Evolutionary conservation across 1,140 invertebrate species (phyloP), one percentile per base, ranked within the genome.

Genomic region (Aphaenogaster floridana): DNA sequence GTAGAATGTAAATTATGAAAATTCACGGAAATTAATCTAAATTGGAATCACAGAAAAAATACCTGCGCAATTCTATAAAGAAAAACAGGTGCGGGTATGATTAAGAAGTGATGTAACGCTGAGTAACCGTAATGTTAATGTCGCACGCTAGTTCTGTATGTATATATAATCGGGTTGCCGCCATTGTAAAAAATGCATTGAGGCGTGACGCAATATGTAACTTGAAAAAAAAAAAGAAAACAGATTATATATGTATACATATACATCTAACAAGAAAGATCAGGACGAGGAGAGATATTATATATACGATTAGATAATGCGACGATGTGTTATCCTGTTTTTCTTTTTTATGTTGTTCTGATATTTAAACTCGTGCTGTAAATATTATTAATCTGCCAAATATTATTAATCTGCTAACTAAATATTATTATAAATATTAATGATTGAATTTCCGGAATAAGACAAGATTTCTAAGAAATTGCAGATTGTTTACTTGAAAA

Each of bases 21-120:
- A 42, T 76, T 45, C 13, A 6, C n/a, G 13, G 17, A 36, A 50
- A n/a, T 50, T 39, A 48, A 59, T 76, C 6, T 15, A n/a, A 78
- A 63, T 48, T 34, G 1, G 11, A 64, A 45, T 63, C 57, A 64
- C 4, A 15, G 17, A 52, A 36, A 3, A 45, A 4, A 34, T 50
- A 76, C 11, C 36, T 78, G 74, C 84, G 84, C 36, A 66, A 68
- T 66, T 48, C 15, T 34, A 11, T 78, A 68, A 79, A 6, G 21
- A 13, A 59, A 78, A 77, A 77, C 50, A 86, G 36, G 74, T 64
- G 83, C 57, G 57, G 81, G 39, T 72, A 48, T 66, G 63, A 86
- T 86, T 77, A 61, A 79, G 52, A 86, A 68, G 63, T 77, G 74
- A 79, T 42, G 84, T 66, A 77, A 78, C 34, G 63, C 50, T 77